Base-by-base conservation (phyloP, 2,113 vertebrate genomes). In the Murina feae region DNA sequence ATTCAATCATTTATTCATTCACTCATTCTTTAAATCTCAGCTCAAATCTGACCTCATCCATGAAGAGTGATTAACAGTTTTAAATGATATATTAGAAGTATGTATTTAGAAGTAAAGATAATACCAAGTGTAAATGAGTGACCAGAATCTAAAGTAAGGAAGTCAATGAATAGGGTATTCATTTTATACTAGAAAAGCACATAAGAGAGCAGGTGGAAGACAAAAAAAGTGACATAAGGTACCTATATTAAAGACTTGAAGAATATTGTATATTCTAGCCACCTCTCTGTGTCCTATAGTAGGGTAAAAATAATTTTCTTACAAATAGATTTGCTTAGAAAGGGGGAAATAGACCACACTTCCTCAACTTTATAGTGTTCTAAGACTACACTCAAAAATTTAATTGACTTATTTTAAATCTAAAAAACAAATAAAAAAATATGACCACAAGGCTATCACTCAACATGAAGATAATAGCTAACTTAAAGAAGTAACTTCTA, bases 1-100 rank as follows among this genome's bases (percentile, higher is more conserved):
- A 32, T n/a, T 53, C 55, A 66, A 90, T 93, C 84, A 95, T 53
- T 72, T 47, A 86, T 78, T 96, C 90, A 92, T 35, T 94, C 83
- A 82, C 4, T 89, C 20, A 80, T 84, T 93, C 79, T 86, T 86
- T 55, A 86, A 71, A 53, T 53, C 28, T 89, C 71, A 89, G 21
- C 32, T 91, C 35, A 81, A 89, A 84, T 39, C 53, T 30, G 39
- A 72, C 0, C 8, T 12, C 37, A 1, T 86, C 17, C 16, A 8
- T 51, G 18, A 74, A 80, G 14, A 95, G 28, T 53, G 1, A 60
- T 28, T 85, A 85, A 42, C 49, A 55, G 4, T 60, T 91, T 87
- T 63, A 81, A 93, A 92, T 1, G 9, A 4, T 9, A 49, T 55
- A 23, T 66, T 85, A 60, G n/a, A 63, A 91, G 32, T 23, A 28